These are phyloP conservation scores for Apodemus agrarius DNA, from an alignment of 2,797 vertebrate genomes.

Conservation along the genomic window DNA sequence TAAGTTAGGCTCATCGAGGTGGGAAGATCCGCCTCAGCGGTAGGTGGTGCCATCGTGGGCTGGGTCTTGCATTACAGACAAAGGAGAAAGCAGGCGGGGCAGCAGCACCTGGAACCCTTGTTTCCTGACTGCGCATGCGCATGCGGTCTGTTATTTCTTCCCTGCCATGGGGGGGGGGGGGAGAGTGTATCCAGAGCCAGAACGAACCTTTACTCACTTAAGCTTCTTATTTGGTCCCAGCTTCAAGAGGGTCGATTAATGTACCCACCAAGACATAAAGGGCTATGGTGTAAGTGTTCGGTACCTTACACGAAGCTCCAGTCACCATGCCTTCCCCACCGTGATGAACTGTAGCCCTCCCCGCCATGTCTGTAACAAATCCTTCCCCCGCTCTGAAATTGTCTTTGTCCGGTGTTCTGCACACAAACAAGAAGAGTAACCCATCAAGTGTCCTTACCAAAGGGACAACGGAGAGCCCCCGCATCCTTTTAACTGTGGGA, in stretches of 20 bases:
- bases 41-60: neutral
- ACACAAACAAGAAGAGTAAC: neutral
- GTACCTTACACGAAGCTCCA: neutral
- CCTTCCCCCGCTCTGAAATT: neutral
- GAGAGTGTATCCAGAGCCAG: neutral
- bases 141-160: neutral
- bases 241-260: neutral
- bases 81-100: neutral
- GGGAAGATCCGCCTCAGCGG: neutral
- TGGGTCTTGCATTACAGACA: neutral
- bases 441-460: neutral
- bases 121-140: neutral
- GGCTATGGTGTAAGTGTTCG: neutral
- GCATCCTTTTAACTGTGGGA: neutral
- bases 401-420: neutral
- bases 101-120: neutral
- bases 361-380: neutral
- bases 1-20: neutral
- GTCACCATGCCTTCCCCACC: neutral
- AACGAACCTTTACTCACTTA: neutral
- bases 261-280: neutral
- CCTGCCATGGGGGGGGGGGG: neutral
- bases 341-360: neutral
- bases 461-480: neutral
- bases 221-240: neutral